These are phyloP conservation scores for Brienomyrus longianalis DNA, from an alignment of 2,113 vertebrate species.

Conservation along the genomic window DNA sequence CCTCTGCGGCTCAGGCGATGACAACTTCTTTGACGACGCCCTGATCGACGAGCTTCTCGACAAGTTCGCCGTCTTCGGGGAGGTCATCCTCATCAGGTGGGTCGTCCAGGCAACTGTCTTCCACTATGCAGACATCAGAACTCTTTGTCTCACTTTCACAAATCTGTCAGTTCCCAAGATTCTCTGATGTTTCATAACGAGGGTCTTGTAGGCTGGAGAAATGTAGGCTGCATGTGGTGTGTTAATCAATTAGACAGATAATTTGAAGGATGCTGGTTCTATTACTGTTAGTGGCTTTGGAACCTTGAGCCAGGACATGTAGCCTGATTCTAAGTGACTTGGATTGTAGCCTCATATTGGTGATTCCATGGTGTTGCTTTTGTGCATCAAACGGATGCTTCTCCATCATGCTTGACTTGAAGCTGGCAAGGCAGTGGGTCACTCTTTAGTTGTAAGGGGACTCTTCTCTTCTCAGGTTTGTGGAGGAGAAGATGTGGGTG, in stretches of 20 bases:
- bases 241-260: neutral
- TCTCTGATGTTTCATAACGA: neutral
- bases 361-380: neutral
- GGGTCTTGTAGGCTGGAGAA: neutral
- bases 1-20: conserved; percentile 74
- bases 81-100: conserved; percentile 95
- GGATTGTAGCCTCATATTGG: neutral
- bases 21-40: conserved; percentile 81
- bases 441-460: neutral
- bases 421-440: neutral
- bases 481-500: conserved; percentile 99
- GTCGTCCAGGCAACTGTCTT: neutral
- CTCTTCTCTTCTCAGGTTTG: conserved; percentile 66
- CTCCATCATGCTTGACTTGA: neutral
- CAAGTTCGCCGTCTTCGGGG: conserved; percentile 82
- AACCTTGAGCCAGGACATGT: neutral
- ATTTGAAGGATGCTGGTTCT: neutral
- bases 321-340: neutral
- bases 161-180: neutral
- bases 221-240: neutral
- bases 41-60: conserved; percentile 92
- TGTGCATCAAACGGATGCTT: neutral
- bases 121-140: neutral
- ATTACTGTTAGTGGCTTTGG: neutral
- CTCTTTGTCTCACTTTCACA: neutral